These are phyloP conservation scores for Chloroceryle amazona DNA, from an alignment of 2,797 vertebrate species.

Conservation along the genomic window DNA sequence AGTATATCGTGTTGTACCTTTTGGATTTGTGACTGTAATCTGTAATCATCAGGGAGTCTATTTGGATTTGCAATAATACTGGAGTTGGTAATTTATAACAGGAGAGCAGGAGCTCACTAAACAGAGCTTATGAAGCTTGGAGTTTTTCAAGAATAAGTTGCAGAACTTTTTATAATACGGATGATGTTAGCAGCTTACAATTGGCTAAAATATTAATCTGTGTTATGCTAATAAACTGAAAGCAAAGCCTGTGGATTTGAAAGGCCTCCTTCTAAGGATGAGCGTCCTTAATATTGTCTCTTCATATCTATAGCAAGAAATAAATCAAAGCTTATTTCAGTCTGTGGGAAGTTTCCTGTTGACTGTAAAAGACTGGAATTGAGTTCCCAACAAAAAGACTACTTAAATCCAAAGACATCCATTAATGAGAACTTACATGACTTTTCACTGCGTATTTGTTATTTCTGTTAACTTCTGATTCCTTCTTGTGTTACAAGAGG, in stretches of 20 bases:
- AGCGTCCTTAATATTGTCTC: neutral
- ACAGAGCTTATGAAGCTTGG: constrained; percentile 25
- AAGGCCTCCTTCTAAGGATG: constrained; percentile 3
- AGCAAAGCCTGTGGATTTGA: constrained; percentile 26
- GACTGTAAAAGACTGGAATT: neutral
- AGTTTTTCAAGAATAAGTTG: constrained; percentile 62
- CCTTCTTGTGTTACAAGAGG: neutral
- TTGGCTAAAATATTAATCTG: constrained; percentile 31
- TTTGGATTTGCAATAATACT: constrained; percentile 79
- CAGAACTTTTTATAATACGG: constrained; percentile 4
- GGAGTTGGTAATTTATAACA: constrained; percentile 74
- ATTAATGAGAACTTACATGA: neutral
- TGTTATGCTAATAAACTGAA: constrained; percentile 28
- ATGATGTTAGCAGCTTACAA: constrained; percentile 30
- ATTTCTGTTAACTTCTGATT: neutral
- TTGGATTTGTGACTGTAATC: constrained; percentile 79
- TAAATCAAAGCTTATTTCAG: neutral
- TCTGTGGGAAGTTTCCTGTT: neutral
- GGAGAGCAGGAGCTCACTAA: constrained; percentile 48
- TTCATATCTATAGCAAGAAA: neutral
- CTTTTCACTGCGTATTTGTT: neutral
- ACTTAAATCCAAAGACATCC: neutral
- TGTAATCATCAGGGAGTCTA: constrained; percentile 78
- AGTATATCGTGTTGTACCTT: constrained; percentile 74
- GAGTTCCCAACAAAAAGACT: neutral